Evolutionary conservation across 2,888 invertebrate genomes (phyloP), one percentile per base, ranked within the genome.

Genomic region (Lomographa bimaculata): DNA sequence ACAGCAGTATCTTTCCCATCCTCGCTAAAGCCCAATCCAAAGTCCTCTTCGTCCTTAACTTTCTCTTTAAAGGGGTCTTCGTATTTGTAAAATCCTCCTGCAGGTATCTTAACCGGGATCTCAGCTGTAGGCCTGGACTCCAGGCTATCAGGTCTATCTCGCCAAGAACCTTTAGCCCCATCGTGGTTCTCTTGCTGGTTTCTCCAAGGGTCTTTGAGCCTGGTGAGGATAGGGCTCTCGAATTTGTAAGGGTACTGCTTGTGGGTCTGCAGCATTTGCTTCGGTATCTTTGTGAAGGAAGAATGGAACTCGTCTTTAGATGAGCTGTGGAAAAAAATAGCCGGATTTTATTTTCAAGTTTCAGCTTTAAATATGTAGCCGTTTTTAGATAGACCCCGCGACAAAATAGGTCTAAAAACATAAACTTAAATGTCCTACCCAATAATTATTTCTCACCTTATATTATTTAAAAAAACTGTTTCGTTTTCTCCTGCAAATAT

Each of bases 51-150:
- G 1, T 53, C 37, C 4, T 46, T 52, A 1, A 82, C 79, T 8
- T 68, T 77, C 1, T 72, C 75, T 18, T 68, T 78, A 26, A 82
- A 84, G 0, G 75, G 57, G 2, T 73, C 73, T 0, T 76, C 72
- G 0, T 67, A 61, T 43, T 73, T 65, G 49, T 89, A 89, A 0
- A 85, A 54, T 0, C 80, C 82, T 1, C 87, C 87, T 0, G 86
- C 87, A 1, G 79, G 79, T 0, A 79, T 49, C 14, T 58, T 72
- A 6, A 72, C 59, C 0, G 83, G 79, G 0, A 65, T 61, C 38
- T 76, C 71, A 1, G 63, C 66, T 0, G 83, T 84, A 0, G 82
- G 81, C 28, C 50, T 71, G 1, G 79, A 67, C 7, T 80, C 81
- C 23, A 76, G 28, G 9, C 47, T 35, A 7, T 69, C 71, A 2